Base-by-base conservation (phyloP, 2,113 vertebrate species). In the Xenopus laevis region DNA sequence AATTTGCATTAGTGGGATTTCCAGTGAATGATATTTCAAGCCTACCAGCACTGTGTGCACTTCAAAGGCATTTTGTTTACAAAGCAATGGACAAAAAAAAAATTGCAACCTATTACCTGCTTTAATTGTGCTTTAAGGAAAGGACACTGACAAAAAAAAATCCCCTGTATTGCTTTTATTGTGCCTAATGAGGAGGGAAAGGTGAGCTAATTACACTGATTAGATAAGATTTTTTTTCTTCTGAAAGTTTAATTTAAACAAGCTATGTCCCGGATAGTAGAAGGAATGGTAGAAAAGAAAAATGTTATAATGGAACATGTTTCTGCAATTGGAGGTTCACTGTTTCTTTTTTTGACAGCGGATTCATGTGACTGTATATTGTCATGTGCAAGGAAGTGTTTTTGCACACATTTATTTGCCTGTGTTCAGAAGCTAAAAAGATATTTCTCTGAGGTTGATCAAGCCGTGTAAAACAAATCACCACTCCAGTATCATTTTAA, bases 121-220 rank as follows among this genome's bases (percentile, higher is more conserved):
- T 70, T 77, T 57, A 77, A 77, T 70, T 77, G 63, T 58, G 20
- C 59, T 27, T 70, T 57, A 69, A 70, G 66, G 53, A 27, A 70
- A 64, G 74, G 74, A 64, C 74, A 27, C 58, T 77, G 74, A 77
- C 74, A 70, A 70, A 77, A 69, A 46, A 57, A 69, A 46, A 57
- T 64, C 23, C 59, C 46, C 59, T 64, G 65, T 53, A 62, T 68
- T 44, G 73, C 65, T 57, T 21, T 2, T 69, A 12, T 23, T 12
- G 27, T 75, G 73, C 27, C 47, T 68, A 75, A 69, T 76, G 73
- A 69, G 73, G 47, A 69, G 66, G 73, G 73, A 76, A 76, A 76
- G 73, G 73, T 76, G 73, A 69, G 73, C 73, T 69, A 62, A 76
- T 76, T 76, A 76, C 66, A 63, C 66, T 69, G 65, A 76, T 76